Evolutionary conservation across 2,113 vertebrate genomes (phyloP).

Genomic region (Grus americana): DNA sequence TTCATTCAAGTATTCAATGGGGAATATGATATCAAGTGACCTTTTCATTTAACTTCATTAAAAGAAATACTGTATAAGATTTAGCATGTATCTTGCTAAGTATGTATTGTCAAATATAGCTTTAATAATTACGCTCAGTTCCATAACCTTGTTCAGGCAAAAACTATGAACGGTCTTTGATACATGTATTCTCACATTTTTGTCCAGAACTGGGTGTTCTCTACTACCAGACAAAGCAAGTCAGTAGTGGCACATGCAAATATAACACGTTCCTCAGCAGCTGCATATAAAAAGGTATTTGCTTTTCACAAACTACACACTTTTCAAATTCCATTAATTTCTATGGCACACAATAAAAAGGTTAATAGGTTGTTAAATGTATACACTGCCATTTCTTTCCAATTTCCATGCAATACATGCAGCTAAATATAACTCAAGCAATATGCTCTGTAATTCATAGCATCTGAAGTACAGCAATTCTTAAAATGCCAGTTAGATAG

Average conservation of each 20-base stretch:
- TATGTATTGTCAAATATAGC: not conserved
- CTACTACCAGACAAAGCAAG: conserved; percentile 23
- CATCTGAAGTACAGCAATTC: conserved; percentile 39
- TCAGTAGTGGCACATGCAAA: conserved; percentile 62
- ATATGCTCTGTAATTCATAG: conserved; percentile 48
- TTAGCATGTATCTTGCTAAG: not conserved
- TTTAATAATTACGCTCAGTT: not conserved
- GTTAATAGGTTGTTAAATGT: conserved; percentile 52
- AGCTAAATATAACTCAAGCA: conserved; percentile 65
- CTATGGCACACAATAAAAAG: conserved; percentile 34
- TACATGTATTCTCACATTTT: not conserved
- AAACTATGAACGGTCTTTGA: not conserved
- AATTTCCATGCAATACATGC: conserved; percentile 69
- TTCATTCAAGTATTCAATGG: not conserved
- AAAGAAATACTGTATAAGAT: not conserved
- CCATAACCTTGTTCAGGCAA: not conserved
- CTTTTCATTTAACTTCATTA: not conserved
- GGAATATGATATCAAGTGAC: not conserved
- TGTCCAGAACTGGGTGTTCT: conserved; percentile 36
- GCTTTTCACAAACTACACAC: not conserved
- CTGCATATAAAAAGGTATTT: not conserved
- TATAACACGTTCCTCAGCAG: not conserved
- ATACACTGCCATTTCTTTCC: conserved; percentile 46
- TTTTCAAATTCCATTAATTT: conserved; percentile 22
- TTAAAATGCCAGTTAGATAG: conserved; percentile 70